A percentile compares a stretch with the other conserved stretches of the same genome.
Conservation (phyloP, 2,888 invertebrate genomes). For the Rhabditoides inermis region DNA sequence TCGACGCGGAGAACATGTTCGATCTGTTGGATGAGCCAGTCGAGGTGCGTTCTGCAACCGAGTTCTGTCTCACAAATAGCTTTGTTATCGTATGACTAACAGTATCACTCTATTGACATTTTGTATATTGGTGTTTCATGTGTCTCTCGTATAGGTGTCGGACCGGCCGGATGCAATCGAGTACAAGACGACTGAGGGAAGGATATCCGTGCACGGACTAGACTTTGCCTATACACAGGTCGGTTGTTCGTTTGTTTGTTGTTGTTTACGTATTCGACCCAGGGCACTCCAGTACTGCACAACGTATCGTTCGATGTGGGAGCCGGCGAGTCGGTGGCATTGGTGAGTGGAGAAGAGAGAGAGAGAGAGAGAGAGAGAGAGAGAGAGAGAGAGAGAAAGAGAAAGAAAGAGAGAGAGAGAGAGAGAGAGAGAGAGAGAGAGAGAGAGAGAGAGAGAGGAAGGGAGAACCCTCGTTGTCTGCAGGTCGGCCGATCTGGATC, state of each 20-base stretch:
- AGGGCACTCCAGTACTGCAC: too few relatives aligned
- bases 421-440: neutral
- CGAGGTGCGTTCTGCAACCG: slow-evolving; percentile 71
- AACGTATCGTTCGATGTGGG: slow-evolving; percentile 60
- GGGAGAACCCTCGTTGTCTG: slow-evolving; percentile 1
- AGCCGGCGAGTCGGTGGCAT: slow-evolving; percentile 71
- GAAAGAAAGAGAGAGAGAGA: neutral
- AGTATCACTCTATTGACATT: too few relatives aligned
- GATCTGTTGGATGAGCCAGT: slow-evolving; percentile 78
- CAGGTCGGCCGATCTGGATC: slow-evolving; percentile 55
- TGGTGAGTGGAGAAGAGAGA: too few relatives aligned
- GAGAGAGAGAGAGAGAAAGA: neutral
- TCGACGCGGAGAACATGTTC: slow-evolving; percentile 99
- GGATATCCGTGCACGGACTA: slow-evolving; percentile 79
- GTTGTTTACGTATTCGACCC: too few relatives aligned
- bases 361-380: neutral
- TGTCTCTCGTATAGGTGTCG: slow-evolving; percentile 21
- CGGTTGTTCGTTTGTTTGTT: too few relatives aligned
- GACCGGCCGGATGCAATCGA: slow-evolving; percentile 74
- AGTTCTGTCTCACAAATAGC: too few relatives aligned
- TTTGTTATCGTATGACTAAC: too few relatives aligned
- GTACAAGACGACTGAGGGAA: slow-evolving; percentile 62
- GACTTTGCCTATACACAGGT: slow-evolving; percentile 81
- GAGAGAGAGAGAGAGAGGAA: neutral
- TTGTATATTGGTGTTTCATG: neutral